phyloP scores from a whole-genome alignment of 1,140 invertebrate genomes.

The Brachionus koreanus region DNA sequence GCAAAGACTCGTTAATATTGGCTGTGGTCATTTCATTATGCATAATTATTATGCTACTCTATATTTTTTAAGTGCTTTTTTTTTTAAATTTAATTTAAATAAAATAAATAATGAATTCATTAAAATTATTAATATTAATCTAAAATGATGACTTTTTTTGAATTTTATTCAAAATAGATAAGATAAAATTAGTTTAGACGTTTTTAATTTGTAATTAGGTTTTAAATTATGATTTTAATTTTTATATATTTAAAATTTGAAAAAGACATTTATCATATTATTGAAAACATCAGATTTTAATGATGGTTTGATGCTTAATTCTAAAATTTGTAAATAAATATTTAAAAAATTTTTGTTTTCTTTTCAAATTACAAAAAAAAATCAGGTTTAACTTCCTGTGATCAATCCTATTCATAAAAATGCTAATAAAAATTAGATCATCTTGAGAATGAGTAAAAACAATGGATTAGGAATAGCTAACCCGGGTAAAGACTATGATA shows the following conservation, averaged over 20 bases:
- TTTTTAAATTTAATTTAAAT: neutral
- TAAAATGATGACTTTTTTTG: neutral
- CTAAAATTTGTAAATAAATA: neutral
- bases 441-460: neutral
- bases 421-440: neutral
- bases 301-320: neutral
- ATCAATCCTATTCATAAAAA: neutral
- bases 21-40: slow-evolving; percentile 73
- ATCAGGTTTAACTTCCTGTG: neutral
- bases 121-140: neutral
- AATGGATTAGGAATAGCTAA: slow-evolving; percentile 27
- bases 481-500: slow-evolving; percentile 71
- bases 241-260: neutral
- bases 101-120: neutral
- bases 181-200: neutral
- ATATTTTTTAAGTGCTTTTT: slow-evolving; percentile 68
- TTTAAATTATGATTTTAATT: neutral
- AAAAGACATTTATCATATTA: neutral
- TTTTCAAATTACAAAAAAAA: neutral
- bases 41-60: slow-evolving; percentile 78
- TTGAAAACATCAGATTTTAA: neutral
- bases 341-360: neutral
- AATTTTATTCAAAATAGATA: neutral
- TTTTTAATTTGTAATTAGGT: neutral
- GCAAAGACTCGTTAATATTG: slow-evolving; percentile 83